Conservation (phyloP, 2,888 invertebrate species). For the Aphrophora alni region DNA sequence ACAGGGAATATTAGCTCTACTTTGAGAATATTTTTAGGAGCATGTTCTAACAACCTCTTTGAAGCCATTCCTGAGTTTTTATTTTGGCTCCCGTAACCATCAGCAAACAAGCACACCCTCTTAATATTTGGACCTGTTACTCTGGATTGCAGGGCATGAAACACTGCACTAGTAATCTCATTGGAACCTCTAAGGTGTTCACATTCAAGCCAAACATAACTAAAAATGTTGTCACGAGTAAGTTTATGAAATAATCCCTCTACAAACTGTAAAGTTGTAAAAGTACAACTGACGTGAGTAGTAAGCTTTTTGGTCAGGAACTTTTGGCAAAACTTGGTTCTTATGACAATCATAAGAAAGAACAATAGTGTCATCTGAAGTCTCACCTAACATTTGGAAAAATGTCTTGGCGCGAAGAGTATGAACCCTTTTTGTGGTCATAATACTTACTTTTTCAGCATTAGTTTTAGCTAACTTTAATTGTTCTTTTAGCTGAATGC, state of each 20-base stretch:
- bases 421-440: not conserved
- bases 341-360: constrained; percentile 34
- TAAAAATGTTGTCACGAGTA: constrained; percentile 1
- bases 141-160: constrained; percentile 22
- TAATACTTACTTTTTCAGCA: not conserved
- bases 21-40: constrained; percentile 14
- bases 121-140: constrained; percentile 22
- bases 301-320: constrained; percentile 34
- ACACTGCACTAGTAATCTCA: constrained; percentile 41
- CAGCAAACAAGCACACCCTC: constrained; percentile 39
- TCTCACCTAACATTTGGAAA: constrained; percentile 10
- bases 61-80: constrained; percentile 42
- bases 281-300: constrained; percentile 37
- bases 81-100: constrained; percentile 45
- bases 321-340: constrained; percentile 15
- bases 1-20: constrained; percentile 6
- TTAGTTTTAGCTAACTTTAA: not conserved
- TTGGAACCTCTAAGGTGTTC: constrained; percentile 41
- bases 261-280: constrained; percentile 38
- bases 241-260: constrained; percentile 13
- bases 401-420: constrained; percentile 2
- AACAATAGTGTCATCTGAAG: not conserved
- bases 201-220: constrained; percentile 32
- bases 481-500: not conserved
- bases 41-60: constrained; percentile 32